Base-by-base conservation (phyloP, 2,888 invertebrate species). In the Ormyrus labotus region DNA sequence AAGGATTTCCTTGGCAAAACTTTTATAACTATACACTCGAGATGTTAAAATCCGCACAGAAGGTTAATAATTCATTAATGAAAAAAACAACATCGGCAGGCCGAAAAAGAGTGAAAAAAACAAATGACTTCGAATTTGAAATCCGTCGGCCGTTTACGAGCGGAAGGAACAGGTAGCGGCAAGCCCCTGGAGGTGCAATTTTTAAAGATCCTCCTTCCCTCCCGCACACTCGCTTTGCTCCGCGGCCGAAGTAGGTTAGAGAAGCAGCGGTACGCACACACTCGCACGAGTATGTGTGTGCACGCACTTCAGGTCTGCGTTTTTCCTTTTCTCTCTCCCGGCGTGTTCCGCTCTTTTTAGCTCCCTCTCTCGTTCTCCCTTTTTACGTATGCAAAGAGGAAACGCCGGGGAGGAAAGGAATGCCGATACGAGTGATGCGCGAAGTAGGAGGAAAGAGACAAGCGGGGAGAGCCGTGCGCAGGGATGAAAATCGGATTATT, bases 211-310 rank as follows among this genome's bases (percentile, higher is more conserved):
- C 34, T 10, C 63, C 19, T 13, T 13, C 13, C 13, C 13, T 13
- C 13, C 13, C 13, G 13, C 13, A 13, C 13, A 13, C 13, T 13
- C 13, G 9, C 63, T 51, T 61, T 34, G n/a, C 50, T 45, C 53
- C 13, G 10, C 63, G 11, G 8, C 11, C 53, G 47, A 73, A 64
- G 73, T 73, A 55, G 73, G 73, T 73, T 73, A 73, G 53, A 55
- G 55, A 47, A 48, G 13, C n/a, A n/a, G 19, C 47, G 6, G 53
- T 53, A 67, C 53, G 34, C 63, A 11, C n/a, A 11, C 13, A 11
- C 50, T n/a, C 13, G 13, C 13, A 13, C 13, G 13, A 13, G 13
- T 11, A 48, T n/a, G 63, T 11, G 63, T 63, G 10, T 5, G 19
- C 19, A 60, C 13, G 60, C 60, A 65, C 65, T 58, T 13, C n/a